Percentiles rank a stretch among this genome's conserved stretches.
Evolutionary conservation across 2,113 vertebrate species (phyloP).

Genomic region (Tiliqua scincoides): DNA sequence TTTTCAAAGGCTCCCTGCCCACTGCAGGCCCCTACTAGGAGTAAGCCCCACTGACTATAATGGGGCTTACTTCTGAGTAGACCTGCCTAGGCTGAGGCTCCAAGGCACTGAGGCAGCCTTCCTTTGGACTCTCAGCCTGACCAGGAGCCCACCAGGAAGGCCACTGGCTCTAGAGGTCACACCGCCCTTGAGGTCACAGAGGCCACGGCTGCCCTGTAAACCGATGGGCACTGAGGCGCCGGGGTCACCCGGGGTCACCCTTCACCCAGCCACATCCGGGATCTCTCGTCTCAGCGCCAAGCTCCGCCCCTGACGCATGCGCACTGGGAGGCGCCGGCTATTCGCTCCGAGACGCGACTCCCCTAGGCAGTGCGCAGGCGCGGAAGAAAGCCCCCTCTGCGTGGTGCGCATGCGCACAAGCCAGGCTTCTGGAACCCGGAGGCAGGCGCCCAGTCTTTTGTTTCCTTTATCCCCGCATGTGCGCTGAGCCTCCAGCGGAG

Average conservation of each 20-base stretch:
- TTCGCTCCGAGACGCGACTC: too few species aligned
- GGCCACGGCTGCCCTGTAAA: neutral
- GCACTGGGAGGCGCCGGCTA: neutral
- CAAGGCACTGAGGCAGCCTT: too few species aligned
- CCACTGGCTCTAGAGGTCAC: neutral
- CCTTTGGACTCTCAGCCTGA: neutral
- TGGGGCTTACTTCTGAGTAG: too few species aligned
- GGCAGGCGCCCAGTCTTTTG: constrained; percentile 13
- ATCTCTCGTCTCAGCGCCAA: neutral
- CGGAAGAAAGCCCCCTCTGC: neutral
- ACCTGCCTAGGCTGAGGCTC: too few species aligned
- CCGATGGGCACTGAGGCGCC: neutral
- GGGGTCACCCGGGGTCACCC: constrained; percentile 19
- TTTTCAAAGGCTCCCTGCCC: too few species aligned
- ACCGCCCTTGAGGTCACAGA: constrained; percentile 4
- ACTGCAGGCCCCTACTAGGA: too few species aligned
- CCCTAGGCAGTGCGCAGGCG: neutral
- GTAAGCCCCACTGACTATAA: too few species aligned
- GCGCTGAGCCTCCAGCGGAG: neutral
- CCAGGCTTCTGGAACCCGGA: neutral
- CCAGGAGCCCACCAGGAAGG: neutral
- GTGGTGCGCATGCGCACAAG: neutral
- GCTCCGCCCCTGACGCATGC: neutral
- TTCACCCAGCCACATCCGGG: constrained; percentile 4
- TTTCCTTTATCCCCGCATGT: constrained; percentile 34